Base-by-base conservation (phyloP, 2,113 vertebrate genomes). In the Gadus macrocephalus region DNA sequence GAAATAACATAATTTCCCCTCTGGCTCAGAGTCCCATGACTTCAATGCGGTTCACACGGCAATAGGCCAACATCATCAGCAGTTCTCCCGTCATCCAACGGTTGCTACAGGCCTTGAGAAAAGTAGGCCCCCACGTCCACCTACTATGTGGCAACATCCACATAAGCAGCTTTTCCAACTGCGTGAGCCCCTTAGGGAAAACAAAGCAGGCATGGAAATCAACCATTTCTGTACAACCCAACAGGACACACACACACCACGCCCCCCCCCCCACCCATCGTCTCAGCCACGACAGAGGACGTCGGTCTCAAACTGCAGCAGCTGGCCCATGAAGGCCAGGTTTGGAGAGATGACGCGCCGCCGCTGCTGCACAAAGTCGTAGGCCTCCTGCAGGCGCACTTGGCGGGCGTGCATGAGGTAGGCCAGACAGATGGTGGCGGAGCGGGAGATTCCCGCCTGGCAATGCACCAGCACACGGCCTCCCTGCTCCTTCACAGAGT, bases 351-450 rank as follows among this genome's bases (percentile, higher is more conserved):
- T 92, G 76, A 93, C 88, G 1, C 87, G 85, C 6, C 92, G 85
- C 0, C 92, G 83, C 62, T 86, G 87, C 85, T 92, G 93, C 35
- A 93, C 90, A 15, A 93, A 93, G 79, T 92, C 90, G 3, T 92
- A 93, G 62, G 92, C 92, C 75, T 93, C 92, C 0, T 92, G 85
- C 68, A 93, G 88, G 25, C 85, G 82, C 28, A 93, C 89, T 0
- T 86, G 88, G 6, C 71, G 86, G 2, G 91, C 78, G 75, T 89
- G 88, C 77, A 93, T 93, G 71, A 93, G 90, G 76, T 92, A 93
- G 25, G 92, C 92, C 84, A 93, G 82, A 64, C 92, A 93, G 86
- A 93, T 92, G 71, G 92, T 92, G 77, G 92, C 92, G 0, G 92
- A 93, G 71, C 92, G 88, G 3, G 92, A 93, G 81, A 93, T 91